phyloP scores from a whole-genome alignment of 2,797 vertebrate species.

The Poeciliopsis paucimaculata region DNA sequence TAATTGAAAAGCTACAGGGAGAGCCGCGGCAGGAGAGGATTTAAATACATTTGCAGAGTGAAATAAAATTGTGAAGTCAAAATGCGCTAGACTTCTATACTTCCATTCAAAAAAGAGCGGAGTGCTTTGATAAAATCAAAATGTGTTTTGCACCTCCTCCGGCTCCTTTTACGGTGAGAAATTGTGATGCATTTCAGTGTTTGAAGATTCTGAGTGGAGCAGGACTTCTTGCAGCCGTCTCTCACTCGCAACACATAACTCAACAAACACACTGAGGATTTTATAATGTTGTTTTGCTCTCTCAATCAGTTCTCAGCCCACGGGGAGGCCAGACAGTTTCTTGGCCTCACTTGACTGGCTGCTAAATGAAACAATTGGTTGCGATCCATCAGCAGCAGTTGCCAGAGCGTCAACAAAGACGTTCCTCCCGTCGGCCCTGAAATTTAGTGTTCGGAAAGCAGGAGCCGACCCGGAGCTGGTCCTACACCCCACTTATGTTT shows the following conservation, averaged over 20 bases:
- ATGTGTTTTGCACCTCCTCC: background rate
- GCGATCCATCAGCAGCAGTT: slow-evolving; percentile 69
- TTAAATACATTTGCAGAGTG: slow-evolving; percentile 6
- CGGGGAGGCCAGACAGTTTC: slow-evolving; percentile 46
- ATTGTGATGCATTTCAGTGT: slow-evolving; percentile 38
- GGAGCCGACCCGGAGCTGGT: slow-evolving; percentile 18
- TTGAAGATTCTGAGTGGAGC: slow-evolving; percentile 28
- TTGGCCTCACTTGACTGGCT: slow-evolving; percentile 59
- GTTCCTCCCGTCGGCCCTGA: slow-evolving; percentile 59
- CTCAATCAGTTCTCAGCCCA: slow-evolving; percentile 59
- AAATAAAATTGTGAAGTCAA: background rate
- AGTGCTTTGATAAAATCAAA: background rate
- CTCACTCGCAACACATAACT: slow-evolving; percentile 61
- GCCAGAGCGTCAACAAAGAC: slow-evolving; percentile 70
- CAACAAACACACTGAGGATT: slow-evolving; percentile 59
- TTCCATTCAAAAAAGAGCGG: background rate
- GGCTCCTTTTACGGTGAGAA: slow-evolving; percentile 4
- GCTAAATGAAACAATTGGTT: slow-evolving; percentile 78
- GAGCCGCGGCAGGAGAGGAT: background rate
- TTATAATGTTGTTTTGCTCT: slow-evolving; percentile 15
- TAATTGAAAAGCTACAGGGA: slow-evolving; percentile 5
- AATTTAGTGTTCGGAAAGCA: slow-evolving; percentile 42
- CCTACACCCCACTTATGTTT: background rate
- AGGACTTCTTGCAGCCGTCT: slow-evolving; percentile 43
- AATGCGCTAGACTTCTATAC: background rate